Percentiles rank a stretch among this genome's conserved stretches.
phyloP scores from a whole-genome alignment of 2,797 vertebrate species.

The Aselliscus stoliczkanus region DNA sequence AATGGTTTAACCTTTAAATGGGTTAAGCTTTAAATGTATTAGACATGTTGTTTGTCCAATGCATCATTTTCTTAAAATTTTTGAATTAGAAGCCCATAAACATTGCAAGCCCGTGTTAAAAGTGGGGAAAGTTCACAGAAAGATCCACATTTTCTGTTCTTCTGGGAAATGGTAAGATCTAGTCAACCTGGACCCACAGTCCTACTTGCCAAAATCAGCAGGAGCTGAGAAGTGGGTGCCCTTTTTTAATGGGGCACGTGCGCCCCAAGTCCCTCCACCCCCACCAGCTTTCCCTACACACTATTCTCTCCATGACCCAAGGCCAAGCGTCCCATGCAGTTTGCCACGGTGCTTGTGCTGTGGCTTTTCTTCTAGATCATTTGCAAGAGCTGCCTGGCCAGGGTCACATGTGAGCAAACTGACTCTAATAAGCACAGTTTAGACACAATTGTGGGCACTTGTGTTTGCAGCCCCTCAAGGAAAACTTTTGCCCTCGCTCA shows the following conservation, averaged over 20 bases:
- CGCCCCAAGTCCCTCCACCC: background rate
- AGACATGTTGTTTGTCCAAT: background rate
- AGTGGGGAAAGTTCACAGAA: slow-evolving; percentile 19
- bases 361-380: background rate
- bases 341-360: background rate
- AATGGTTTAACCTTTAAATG: background rate
- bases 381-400: too few relatives aligned
- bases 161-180: background rate
- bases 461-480: background rate
- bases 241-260: background rate
- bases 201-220: background rate
- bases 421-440: too few relatives aligned
- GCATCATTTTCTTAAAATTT: slow-evolving; percentile 1
- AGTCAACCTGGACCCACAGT: background rate
- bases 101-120: slow-evolving; percentile 14
- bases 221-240: background rate
- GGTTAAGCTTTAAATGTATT: background rate
- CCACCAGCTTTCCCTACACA: background rate
- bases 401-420: too few relatives aligned
- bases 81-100: slow-evolving; percentile 5
- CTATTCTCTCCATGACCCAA: background rate
- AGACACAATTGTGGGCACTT: background rate
- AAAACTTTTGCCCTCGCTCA: background rate
- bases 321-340: background rate
- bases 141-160: slow-evolving; percentile 32